phyloP scores from a whole-genome alignment of 2,113 vertebrate genomes.

The Cheirogaleus medius region DNA sequence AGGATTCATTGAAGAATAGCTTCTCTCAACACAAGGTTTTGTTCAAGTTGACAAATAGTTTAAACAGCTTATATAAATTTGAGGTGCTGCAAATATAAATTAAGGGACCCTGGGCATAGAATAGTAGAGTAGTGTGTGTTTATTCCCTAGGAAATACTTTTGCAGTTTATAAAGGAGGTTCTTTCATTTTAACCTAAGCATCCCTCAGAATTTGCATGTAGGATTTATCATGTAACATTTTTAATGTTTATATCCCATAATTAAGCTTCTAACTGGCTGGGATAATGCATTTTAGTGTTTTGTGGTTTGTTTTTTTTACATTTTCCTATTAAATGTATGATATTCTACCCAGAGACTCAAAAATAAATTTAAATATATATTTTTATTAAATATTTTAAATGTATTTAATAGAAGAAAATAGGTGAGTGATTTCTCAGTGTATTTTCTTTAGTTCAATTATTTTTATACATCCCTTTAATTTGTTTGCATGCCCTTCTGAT shows the following conservation, averaged over 20 bases:
- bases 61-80: background rate
- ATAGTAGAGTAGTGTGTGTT: background rate
- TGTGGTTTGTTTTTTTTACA: background rate
- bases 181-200: background rate
- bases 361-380: background rate
- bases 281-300: conserved; percentile 4
- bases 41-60: background rate
- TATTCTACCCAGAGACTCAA: background rate
- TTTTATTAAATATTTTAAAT: background rate
- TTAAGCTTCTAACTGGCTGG: background rate
- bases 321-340: background rate
- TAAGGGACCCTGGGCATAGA: background rate
- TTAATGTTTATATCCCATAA: background rate
- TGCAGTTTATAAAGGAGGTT: background rate
- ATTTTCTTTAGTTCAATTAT: background rate
- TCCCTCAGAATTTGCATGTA: background rate
- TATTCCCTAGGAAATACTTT: background rate
- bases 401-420: conserved; percentile 30
- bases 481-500: conserved; percentile 61
- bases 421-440: conserved; percentile 15
- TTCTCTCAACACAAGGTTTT: background rate
- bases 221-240: background rate
- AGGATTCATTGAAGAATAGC: background rate
- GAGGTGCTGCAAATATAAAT: background rate
- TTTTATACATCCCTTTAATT: conserved; percentile 62